phyloP scores from a whole-genome alignment of 2,888 invertebrate species.

The Cantharis flavilabris region DNA sequence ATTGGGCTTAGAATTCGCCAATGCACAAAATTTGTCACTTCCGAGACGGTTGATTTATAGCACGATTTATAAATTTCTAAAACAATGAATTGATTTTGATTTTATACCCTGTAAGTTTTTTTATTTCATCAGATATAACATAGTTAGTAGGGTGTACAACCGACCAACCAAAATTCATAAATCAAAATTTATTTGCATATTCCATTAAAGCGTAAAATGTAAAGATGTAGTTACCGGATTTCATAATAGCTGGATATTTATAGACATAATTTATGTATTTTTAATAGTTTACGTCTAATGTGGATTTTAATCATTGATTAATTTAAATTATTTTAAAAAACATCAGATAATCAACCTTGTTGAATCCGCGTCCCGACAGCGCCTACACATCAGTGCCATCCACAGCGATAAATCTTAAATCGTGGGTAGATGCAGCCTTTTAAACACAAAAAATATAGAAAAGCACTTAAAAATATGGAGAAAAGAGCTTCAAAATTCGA shows the following conservation, averaged over 20 bases:
- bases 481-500: too few relatives aligned
- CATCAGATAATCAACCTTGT: too few relatives aligned
- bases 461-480: not conserved
- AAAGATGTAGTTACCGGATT: not conserved
- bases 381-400: not conserved
- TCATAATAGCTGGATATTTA: not conserved
- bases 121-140: conserved; percentile 9
- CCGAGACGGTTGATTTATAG: conserved; percentile 17
- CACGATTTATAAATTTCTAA: conserved; percentile 18
- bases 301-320: not conserved
- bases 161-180: conserved; percentile 1
- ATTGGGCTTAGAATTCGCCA: conserved; percentile 6
- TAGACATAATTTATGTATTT: not conserved
- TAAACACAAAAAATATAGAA: not conserved
- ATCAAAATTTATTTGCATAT: conserved; percentile 7
- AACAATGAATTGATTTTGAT: conserved; percentile 18
- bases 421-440: not conserved
- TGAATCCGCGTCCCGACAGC: not conserved
- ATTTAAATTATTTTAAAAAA: not conserved
- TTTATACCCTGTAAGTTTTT: conserved; percentile 12
- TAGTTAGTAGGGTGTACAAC: conserved; percentile 1
- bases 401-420: not conserved
- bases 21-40: conserved; percentile 17
- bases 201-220: not conserved
- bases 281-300: not conserved